Conservation (phyloP, 2,888 invertebrate species). For the Macrosoma leucophasiata region DNA sequence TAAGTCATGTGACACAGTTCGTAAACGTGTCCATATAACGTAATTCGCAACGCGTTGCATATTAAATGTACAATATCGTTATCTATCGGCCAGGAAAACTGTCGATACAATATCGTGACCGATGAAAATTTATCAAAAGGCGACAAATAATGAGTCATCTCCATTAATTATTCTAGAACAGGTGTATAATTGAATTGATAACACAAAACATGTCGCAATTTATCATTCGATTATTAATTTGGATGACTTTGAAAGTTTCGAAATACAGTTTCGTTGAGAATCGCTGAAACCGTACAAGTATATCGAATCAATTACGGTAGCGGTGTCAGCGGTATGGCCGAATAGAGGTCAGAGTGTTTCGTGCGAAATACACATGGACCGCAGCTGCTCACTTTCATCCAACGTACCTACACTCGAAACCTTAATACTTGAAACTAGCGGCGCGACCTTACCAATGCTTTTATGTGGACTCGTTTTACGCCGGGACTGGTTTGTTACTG, state of each 20-base stretch:
- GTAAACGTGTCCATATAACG: conserved; percentile 22
- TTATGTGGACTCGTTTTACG: not conserved
- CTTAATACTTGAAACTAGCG: conserved; percentile 12
- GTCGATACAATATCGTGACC: no score
- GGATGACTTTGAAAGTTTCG: no score
- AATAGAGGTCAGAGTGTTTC: conserved; percentile 15
- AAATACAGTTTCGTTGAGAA: no score
- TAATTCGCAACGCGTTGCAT: no score
- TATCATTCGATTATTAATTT: no score
- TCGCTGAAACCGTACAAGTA: no score
- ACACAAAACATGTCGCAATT: no score
- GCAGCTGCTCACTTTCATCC: conserved; percentile 21
- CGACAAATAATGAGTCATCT: conserved; percentile 9
- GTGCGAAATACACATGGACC: conserved; percentile 5
- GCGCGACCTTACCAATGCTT: not conserved
- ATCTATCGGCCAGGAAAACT: no score
- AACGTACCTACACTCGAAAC: conserved; percentile 12
- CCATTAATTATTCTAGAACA: conserved; percentile 25
- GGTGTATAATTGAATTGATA: conserved; percentile 16
- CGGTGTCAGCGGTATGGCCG: conserved; percentile 6
- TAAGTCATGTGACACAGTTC: conserved; percentile 23
- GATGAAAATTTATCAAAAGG: no score
- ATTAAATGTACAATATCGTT: no score
- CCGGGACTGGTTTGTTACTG: no score
- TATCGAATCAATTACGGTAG: conserved; percentile 15